A percentile compares a stretch with the other conserved stretches of the same genome.
phyloP scores from a whole-genome alignment of 2,888 invertebrate species.

The Caenorhabditis sp. region DNA sequence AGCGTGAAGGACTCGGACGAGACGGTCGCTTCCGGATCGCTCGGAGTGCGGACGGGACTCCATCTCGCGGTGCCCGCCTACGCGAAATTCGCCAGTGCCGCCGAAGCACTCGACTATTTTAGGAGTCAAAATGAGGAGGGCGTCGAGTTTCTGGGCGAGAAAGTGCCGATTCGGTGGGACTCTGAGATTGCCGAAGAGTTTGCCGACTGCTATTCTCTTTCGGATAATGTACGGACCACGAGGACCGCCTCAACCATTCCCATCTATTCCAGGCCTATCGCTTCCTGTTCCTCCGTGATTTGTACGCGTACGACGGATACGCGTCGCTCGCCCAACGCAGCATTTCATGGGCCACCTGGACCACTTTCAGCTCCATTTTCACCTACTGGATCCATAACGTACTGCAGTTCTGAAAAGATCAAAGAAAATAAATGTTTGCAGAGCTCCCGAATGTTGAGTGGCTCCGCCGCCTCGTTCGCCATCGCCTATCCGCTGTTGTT shows the following conservation, averaged over 20 bases:
- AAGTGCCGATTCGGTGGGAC: slow-evolving; percentile 70
- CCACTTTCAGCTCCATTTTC: slow-evolving; percentile 72
- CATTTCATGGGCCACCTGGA: slow-evolving; percentile 75
- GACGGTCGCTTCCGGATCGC: slow-evolving; percentile 68
- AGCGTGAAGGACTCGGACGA: slow-evolving; percentile 59
- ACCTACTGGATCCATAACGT: slow-evolving; percentile 75
- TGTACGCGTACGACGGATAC: slow-evolving; percentile 73
- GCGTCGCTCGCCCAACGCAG: slow-evolving; percentile 71
- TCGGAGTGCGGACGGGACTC: slow-evolving; percentile 72
- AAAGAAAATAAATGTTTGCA: slow-evolving; percentile 1
- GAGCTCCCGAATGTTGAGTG: slow-evolving; percentile 58
- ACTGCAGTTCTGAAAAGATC: neutral
- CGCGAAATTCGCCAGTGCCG: slow-evolving; percentile 60
- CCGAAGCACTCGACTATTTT: slow-evolving; percentile 70
- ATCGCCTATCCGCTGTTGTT: slow-evolving; percentile 67
- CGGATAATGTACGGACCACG: slow-evolving; percentile 62
- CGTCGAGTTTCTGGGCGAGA: slow-evolving; percentile 67
- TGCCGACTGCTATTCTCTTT: slow-evolving; percentile 70
- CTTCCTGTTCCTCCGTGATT: slow-evolving; percentile 73
- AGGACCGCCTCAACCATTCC: neutral
- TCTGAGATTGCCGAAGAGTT: slow-evolving; percentile 67
- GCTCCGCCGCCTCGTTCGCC: slow-evolving; percentile 67
- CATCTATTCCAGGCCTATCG: slow-evolving; percentile 64
- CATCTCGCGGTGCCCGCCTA: slow-evolving; percentile 72
- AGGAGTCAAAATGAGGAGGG: slow-evolving; percentile 55